Evolutionary conservation across 2,797 vertebrate genomes (phyloP), one percentile per base, ranked within the genome.

Genomic region (Mus caroli): DNA sequence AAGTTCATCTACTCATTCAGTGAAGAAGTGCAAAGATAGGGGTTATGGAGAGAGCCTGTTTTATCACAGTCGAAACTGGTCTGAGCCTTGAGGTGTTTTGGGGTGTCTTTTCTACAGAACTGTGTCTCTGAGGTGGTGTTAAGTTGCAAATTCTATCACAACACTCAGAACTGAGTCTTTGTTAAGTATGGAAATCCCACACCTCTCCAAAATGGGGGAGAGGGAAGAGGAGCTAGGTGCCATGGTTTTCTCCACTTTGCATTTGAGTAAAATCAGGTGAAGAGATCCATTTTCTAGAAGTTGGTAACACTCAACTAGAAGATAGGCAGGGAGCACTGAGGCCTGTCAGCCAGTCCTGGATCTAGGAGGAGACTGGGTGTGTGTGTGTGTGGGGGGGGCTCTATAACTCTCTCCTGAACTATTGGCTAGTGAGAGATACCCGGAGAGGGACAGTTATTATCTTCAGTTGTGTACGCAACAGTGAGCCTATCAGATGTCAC

Each of bases 1-100:
- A 67, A 95, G 54, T 93, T 88, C 71, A 69, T 82, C 83, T 56
- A 26, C 85, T 94, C 77, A 86, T 90, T 88, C 75, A 90, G 37
- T 73, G 60, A 46, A 89, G 86, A 96, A 88, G 80, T 88, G 54
- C 34, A 90, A 94, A 88, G 73, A 60, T 20, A 86, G 85, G 91
- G 54, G 60, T 79, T 26, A 4, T 37, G 10, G 71, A 69, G 56
- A 56, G n/a, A 77, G 50, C 50, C 37, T 9, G 56, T 87, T 90
- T 93, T 62, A 69, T 12, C 64, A 62, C 52, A 80, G 31, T 0
- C 8, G 56, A 75, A 87, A 37, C 86, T n/a, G 10, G 31, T 83
- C 22, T 0, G 0, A 90, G 37, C 64, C 10, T 0, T 10, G 15
- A 78, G 62, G 31, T 58, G 4, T 64, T 83, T 89, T 1, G 15